These are phyloP conservation scores for Camponotus pennsylvanicus DNA, from an alignment of 1,140 invertebrate species.

Conservation along the genomic window DNA sequence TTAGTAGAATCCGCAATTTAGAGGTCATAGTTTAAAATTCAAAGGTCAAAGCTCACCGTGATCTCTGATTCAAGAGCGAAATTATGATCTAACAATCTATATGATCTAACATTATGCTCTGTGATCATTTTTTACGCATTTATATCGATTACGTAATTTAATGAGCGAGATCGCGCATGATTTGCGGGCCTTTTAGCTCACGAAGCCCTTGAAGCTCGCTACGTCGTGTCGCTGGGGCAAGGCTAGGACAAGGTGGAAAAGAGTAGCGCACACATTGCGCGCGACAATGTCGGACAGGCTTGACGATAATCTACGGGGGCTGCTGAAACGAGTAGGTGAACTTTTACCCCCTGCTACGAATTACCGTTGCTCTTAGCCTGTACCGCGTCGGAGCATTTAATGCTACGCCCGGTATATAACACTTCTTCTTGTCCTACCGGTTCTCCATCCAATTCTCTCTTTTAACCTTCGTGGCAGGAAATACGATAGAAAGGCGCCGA, in stretches of 20 bases:
- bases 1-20: neutral
- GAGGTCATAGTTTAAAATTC: neutral
- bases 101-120: no score
- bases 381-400: conserved; percentile 82
- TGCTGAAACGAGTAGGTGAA: conserved; percentile 75
- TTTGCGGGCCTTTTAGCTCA: conserved; percentile 16
- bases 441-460: conserved; percentile 83
- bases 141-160: conserved; percentile 10
- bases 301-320: conserved; percentile 58
- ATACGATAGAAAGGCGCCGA: conserved; percentile 77
- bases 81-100: neutral
- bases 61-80: neutral
- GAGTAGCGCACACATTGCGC: conserved; percentile 44
- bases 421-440: conserved; percentile 73
- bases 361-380: conserved; percentile 85
- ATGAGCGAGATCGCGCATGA: neutral
- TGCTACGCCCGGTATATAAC: conserved; percentile 74
- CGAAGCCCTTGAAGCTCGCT: conserved; percentile 51
- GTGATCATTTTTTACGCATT: neutral
- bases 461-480: conserved; percentile 81
- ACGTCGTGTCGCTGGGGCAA: conserved; percentile 32
- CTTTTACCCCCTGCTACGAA: conserved; percentile 81
- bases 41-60: neutral
- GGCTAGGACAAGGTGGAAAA: conserved; percentile 63
- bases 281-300: conserved; percentile 31